Evolutionary conservation across 1,140 invertebrate species (phyloP), one percentile per base, ranked within the genome.

Genomic region (Sogatella furcifera): DNA sequence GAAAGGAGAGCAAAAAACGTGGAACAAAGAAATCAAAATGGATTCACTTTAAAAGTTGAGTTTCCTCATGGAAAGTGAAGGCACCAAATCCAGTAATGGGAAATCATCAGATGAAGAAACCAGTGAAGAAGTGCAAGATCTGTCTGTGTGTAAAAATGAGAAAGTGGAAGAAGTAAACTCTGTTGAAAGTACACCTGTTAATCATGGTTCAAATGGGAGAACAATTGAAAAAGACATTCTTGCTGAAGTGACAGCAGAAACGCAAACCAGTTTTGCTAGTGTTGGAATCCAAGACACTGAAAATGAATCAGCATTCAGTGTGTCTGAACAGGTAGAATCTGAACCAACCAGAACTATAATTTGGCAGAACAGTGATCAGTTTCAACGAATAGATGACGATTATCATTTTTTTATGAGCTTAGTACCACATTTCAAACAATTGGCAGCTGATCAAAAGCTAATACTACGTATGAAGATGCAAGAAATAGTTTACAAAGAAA

Each of bases 401-500:
- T 55, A 55, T 34, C 54, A 55, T 38, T 55, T 55, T 55, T 55
- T 55, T 19, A 55, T 55, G 54, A 55, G 54, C 38, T 55, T 55
- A 55, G 11, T 55, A 11, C 54, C 54, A 28, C 31, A 55, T 55
- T 28, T 55, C 38, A 24, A 34, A 17, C 17, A 28, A n/a, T 55
- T 55, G 38, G n/a, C 54, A 31, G 19, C 28, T 38, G 22, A 24
- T 38, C 22, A 55, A 19, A 34, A 24, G 14, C 13, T 55, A 38
- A 11, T 55, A n/a, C 28, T 55, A 5, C 22, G 54, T 31, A 55
- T 55, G n/a, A 55, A 55, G 38, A 55, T 55, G n/a, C 54, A 55
- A 55, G 54, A 55, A 34, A 55, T 55, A 2, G 11, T 55, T n/a
- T 55, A 55, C 19, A 55, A 55, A 15, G 54, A 55, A 55, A 24